Base-by-base conservation (phyloP, 2,797 vertebrate species). In the Macroramphosus scolopax region DNA sequence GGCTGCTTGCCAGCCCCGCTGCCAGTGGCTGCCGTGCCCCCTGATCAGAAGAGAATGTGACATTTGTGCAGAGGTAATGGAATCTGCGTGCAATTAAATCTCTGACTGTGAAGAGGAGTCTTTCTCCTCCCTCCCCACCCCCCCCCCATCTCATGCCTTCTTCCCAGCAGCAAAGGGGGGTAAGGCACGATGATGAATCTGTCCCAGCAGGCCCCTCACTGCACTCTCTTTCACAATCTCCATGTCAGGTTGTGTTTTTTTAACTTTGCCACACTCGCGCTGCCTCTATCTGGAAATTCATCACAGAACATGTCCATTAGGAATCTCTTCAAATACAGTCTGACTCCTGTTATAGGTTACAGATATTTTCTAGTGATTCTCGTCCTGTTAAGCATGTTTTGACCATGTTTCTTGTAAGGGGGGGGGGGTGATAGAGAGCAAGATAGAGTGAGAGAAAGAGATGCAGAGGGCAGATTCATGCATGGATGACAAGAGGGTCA, bases 41-140 rank as follows among this genome's bases (percentile, higher is more conserved):
- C 91, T 91, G 92, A 93, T 94, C 89, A 92, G 89, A 92, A 94
- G 92, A 91, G 91, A 95, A 92, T 87, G 88, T 93, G 93, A 92
- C 93, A 94, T 94, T 97, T 94, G 91, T 85, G 74, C 89, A 83
- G 89, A 91, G 88, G 92, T 94, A 94, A 95, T 96, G 91, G 92
- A 94, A 94, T 95, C 90, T 88, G 86, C 86, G 84, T 89, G 90
- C 92, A 93, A 92, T 90, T 87, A 87, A 91, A 93, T 90, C 92
- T 85, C 91, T 88, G 88, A 88, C 88, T 91, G 86, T 86, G 89
- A 90, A 90, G 90, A 90, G 82, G 88, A 88, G 87, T 88, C 87
- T 81, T 83, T 91, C 87, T 77, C 88, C 75, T 81, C 78, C 76
- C 34, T 64, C 58, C 81, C 65, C 16, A 17, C 35, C 57, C 58